Evolutionary conservation across 2,797 vertebrate species (phyloP).

Genomic region (Falco columbarius): DNA sequence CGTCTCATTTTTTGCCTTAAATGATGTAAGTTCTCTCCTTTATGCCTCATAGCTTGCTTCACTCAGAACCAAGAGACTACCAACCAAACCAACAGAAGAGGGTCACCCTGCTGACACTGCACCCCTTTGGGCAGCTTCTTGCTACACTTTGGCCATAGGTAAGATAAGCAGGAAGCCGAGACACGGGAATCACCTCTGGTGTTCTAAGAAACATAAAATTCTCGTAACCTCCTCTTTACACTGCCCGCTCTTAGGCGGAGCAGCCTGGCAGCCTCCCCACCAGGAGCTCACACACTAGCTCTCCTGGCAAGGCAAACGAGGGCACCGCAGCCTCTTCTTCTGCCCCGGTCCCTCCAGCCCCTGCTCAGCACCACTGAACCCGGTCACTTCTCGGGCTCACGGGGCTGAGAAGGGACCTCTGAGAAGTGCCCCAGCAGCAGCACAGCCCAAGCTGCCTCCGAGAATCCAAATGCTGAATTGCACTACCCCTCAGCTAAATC

Average conservation of each 20-base stretch:
- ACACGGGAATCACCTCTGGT: background rate
- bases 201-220: background rate
- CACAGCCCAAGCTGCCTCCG: background rate
- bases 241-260: background rate
- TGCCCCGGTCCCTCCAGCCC: fast-evolving
- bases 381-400: fast-evolving
- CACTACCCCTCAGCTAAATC: background rate
- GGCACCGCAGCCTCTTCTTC: background rate
- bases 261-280: background rate
- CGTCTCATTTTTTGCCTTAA: background rate
- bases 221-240: fast-evolving
- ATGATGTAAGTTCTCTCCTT: background rate
- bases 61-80: too few species aligned
- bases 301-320: background rate
- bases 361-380: background rate
- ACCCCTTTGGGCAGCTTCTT: background rate
- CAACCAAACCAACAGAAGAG: background rate
- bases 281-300: background rate
- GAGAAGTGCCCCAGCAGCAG: background rate
- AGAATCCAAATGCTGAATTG: background rate
- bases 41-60: background rate
- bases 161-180: background rate
- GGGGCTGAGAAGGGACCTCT: background rate
- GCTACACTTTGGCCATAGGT: background rate
- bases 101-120: background rate